phyloP scores from a whole-genome alignment of 1,140 invertebrate genomes.

The Hyles vespertilio region DNA sequence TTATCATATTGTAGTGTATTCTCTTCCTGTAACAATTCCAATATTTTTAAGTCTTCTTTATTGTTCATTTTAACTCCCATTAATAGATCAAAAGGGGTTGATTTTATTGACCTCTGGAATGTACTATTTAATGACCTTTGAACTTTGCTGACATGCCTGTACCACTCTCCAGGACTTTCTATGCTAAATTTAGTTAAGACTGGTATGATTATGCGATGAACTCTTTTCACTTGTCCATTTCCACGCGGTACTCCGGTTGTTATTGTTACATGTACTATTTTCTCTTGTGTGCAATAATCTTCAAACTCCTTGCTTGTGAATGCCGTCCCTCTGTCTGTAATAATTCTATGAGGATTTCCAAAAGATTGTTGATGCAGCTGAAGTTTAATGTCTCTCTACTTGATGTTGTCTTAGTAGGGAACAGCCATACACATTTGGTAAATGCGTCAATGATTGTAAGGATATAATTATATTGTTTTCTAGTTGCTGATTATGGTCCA shows the following conservation, averaged over 20 bases:
- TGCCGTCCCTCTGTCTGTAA: neutral
- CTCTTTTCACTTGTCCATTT: slow-evolving; percentile 9
- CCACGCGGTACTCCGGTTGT: slow-evolving; percentile 7
- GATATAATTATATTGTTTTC: slow-evolving; percentile 38
- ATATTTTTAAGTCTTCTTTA: neutral
- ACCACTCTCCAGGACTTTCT: slow-evolving; percentile 40
- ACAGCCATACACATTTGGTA: slow-evolving; percentile 36
- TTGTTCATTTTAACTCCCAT: slow-evolving; percentile 32
- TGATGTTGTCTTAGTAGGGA: slow-evolving; percentile 29
- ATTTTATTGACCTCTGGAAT: slow-evolving; percentile 39
- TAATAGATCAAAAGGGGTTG: slow-evolving; percentile 46
- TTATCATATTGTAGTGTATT: no score
- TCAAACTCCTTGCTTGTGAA: neutral
- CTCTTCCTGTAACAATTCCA: slow-evolving; percentile 3
- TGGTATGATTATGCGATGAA: slow-evolving; percentile 1
- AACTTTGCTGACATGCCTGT: slow-evolving; percentile 32
- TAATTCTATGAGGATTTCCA: neutral
- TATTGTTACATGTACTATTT: neutral
- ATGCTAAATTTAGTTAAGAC: slow-evolving; percentile 7
- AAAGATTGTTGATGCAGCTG: neutral
- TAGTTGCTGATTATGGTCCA: slow-evolving; percentile 35
- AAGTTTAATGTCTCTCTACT: slow-evolving; percentile 1
- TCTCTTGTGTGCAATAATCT: neutral
- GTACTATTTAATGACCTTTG: slow-evolving; percentile 46
- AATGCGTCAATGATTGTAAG: slow-evolving; percentile 31